Percentiles rank a stretch among this genome's conserved stretches.
phyloP scores from a whole-genome alignment of 2,797 vertebrate species.

The Platalea minor region DNA sequence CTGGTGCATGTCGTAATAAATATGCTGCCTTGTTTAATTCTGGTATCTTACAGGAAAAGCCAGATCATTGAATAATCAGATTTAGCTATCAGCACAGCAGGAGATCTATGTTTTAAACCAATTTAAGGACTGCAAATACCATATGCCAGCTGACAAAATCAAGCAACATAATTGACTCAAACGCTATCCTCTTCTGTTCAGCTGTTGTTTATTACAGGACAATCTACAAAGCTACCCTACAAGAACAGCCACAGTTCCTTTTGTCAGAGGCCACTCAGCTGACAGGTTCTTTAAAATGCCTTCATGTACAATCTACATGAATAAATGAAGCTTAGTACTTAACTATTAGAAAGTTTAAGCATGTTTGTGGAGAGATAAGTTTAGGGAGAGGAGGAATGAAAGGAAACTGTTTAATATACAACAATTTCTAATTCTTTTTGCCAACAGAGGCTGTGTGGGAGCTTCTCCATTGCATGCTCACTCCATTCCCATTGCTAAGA shows the following conservation, averaged over 20 bases:
- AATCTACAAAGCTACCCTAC: not conserved
- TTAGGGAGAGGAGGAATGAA: not conserved
- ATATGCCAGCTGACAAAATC: slow-evolving; percentile 68
- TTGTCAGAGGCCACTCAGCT: not conserved
- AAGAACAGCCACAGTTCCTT: not conserved
- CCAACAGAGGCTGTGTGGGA: not conserved
- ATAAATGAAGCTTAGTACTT: not conserved
- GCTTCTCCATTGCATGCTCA: not conserved
- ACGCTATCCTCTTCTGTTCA: slow-evolving; percentile 28
- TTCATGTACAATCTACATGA: not conserved
- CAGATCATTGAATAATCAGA: slow-evolving; percentile 72
- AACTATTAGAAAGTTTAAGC: not conserved
- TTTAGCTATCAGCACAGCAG: slow-evolving; percentile 69
- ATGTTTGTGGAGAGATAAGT: not conserved
- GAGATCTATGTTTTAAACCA: slow-evolving; percentile 64
- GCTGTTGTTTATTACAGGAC: slow-evolving; percentile 18
- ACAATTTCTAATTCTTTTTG: not conserved
- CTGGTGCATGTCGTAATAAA: slow-evolving; percentile 18
- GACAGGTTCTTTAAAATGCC: not conserved
- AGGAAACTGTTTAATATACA: not conserved
- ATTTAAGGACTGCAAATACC: slow-evolving; percentile 65
- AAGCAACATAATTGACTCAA: slow-evolving; percentile 64
- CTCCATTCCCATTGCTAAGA: not conserved
- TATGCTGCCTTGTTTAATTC: slow-evolving; percentile 55
- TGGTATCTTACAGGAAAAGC: slow-evolving; percentile 63